phyloP scores from a whole-genome alignment of 1,140 invertebrate species.

The Microplitis demolitor region DNA sequence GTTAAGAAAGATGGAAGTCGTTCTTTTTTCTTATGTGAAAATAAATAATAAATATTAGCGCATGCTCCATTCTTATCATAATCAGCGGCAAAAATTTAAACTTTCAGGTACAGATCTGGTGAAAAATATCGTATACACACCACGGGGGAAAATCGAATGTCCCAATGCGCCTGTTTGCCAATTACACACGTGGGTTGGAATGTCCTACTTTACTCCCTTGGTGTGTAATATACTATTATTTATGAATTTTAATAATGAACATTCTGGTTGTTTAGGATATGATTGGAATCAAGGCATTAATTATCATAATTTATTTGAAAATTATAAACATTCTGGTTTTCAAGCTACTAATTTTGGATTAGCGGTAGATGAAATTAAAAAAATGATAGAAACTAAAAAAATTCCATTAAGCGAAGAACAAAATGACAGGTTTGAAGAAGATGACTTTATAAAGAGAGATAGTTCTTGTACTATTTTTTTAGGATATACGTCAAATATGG shows the following conservation, averaged over 20 bases:
- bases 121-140: no score
- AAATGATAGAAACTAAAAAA: slow-evolving; percentile 81
- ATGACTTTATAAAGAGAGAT: slow-evolving; percentile 78
- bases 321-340: slow-evolving; percentile 86
- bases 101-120: no score
- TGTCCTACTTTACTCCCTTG: no score
- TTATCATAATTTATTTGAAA: slow-evolving; percentile 82
- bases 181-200: no score
- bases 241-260: not conserved
- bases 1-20: no score
- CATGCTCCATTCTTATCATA: no score
- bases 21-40: no score
- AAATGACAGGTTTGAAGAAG: slow-evolving; percentile 72
- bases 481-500: slow-evolving; percentile 97
- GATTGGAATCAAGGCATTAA: slow-evolving; percentile 93
- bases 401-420: slow-evolving; percentile 70
- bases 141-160: no score
- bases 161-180: no score
- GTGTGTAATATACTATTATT: no score
- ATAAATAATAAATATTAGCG: no score
- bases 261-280: slow-evolving; percentile 66
- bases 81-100: no score
- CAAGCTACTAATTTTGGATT: slow-evolving; percentile 95
- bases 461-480: slow-evolving; percentile 95
- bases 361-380: slow-evolving; percentile 89